Evolutionary conservation across 2,888 invertebrate species (phyloP), one percentile per base, ranked within the genome.

Genomic region (Xanthorhoe spadicearia): DNA sequence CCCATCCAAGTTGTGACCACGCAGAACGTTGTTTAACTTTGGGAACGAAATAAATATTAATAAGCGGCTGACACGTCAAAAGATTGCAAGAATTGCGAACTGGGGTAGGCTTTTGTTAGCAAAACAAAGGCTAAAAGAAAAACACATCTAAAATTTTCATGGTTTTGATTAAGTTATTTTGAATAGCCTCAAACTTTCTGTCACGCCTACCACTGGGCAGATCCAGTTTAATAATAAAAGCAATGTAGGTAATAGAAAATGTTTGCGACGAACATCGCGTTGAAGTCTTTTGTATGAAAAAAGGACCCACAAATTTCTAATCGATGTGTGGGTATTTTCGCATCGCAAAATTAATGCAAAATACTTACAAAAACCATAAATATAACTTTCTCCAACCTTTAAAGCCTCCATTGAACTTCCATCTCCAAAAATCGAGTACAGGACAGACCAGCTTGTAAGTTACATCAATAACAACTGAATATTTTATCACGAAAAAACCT

Each of bases 361-460:
- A 54, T 46, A 15, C 35, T 49, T 8, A 19, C 19, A 13, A 50
- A 50, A 50, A 9, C 55, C 38, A 53, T 64, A 68, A 64, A 68
- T 60, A 51, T 23, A 15, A 61, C 68, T 68, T 68, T 64, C 61
- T 46, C 64, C 61, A 64, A 67, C 67, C 56, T 64, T 68, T 60
- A 62, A 63, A 60, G 43, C 48, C 51, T 58, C 60, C 56, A 63
- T 60, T 61, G 28, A 57, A 35, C 23, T 6, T 18, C 52, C 51
- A 52, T n/a, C 56, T 64, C 68, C 61, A 68, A 68, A 68, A 64
- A 58, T 53, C 46, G 57, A 23, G 57, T 51, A 49, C 59, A 55
- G 58, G 63, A 51, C 59, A 43, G 38, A 43, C 38, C 2, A 43
- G 38, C 2, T 43, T 43, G 38, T 43, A 13, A 13, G 38, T 43